A percentile compares a stretch with the other conserved stretches of the same genome.
Conservation (phyloP, 2,888 invertebrate genomes). For the Acronicta psi region DNA sequence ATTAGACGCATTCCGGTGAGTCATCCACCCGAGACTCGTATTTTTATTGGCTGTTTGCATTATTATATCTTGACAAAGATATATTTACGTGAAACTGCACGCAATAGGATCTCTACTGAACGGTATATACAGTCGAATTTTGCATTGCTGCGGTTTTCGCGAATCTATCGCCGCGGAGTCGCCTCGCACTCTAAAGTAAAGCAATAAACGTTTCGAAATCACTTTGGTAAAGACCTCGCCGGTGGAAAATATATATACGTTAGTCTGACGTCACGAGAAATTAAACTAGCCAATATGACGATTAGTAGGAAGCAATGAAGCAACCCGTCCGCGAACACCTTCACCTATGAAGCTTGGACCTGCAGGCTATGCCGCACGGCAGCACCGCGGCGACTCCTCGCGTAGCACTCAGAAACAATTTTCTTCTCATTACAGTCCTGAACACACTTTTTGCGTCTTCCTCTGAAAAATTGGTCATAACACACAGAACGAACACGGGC, state of each 20-base stretch:
- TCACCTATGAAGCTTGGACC: conserved; percentile 57
- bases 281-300: conserved; percentile 61
- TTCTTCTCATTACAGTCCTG: conserved; percentile 34
- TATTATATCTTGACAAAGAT: conserved; percentile 74
- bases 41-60: conserved; percentile 83
- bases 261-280: conserved; percentile 66
- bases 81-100: conserved; percentile 67
- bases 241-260: conserved; percentile 65
- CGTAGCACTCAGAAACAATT: conserved; percentile 28
- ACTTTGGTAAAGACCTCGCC: conserved; percentile 70
- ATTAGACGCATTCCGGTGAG: conserved; percentile 85
- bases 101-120: conserved; percentile 66
- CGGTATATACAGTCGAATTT: conserved; percentile 64
- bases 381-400: conserved; percentile 7
- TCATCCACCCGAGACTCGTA: conserved; percentile 84
- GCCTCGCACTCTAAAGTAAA: conserved; percentile 69
- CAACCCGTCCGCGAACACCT: conserved; percentile 41
- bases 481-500: conserved; percentile 57
- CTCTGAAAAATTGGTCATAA: conserved; percentile 63
- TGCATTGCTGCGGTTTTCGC: conserved; percentile 55
- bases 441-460: conserved; percentile 51
- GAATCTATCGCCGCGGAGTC: conserved; percentile 55
- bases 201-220: conserved; percentile 72
- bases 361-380: conserved; percentile 35
- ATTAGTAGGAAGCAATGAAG: conserved; percentile 56